Percentiles rank a stretch among this genome's conserved stretches.
These are phyloP conservation scores for Sylvietta virens DNA, from an alignment of 2,113 vertebrate genomes.

Conservation along the genomic window DNA sequence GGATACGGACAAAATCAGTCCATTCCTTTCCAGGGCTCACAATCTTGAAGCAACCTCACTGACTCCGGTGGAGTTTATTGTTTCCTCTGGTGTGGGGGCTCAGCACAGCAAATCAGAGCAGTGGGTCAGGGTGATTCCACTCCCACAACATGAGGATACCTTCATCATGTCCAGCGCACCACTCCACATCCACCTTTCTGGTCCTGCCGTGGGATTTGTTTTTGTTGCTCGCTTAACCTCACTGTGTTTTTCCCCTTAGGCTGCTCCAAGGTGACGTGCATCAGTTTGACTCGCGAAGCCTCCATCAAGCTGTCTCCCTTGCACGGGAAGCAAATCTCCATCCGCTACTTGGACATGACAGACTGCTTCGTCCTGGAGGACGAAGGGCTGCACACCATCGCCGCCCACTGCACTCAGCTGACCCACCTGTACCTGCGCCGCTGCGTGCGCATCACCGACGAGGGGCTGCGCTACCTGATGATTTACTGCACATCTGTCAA, in stretches of 20 bases:
- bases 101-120: not conserved
- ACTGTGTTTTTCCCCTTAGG: conserved; percentile 71
- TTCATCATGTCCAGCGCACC: accelerated
- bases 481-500: conserved; percentile 88
- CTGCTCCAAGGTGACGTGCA: conserved; percentile 97
- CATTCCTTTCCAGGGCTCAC: not conserved
- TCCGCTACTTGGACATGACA: conserved; percentile 95
- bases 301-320: conserved; percentile 87
- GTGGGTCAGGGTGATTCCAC: not conserved
- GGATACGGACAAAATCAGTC: not conserved
- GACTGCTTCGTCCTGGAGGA: conserved; percentile 96
- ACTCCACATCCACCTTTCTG: not conserved
- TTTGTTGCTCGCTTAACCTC: not conserved
- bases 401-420: conserved; percentile 93
- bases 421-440: conserved; percentile 97
- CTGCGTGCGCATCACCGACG: conserved; percentile 91
- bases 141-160: accelerated
- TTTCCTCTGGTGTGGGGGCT: not conserved
- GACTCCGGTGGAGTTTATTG: not conserved
- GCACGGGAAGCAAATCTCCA: conserved; percentile 93
- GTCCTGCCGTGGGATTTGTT: not conserved
- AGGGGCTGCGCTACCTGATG: conserved; percentile 91
- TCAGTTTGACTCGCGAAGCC: conserved; percentile 91
- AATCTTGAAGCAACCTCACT: not conserved
- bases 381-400: conserved; percentile 93